Evolutionary conservation across 2,888 invertebrate species (phyloP), one percentile per base, ranked within the genome.

Genomic region (Limnephilus marmoratus): DNA sequence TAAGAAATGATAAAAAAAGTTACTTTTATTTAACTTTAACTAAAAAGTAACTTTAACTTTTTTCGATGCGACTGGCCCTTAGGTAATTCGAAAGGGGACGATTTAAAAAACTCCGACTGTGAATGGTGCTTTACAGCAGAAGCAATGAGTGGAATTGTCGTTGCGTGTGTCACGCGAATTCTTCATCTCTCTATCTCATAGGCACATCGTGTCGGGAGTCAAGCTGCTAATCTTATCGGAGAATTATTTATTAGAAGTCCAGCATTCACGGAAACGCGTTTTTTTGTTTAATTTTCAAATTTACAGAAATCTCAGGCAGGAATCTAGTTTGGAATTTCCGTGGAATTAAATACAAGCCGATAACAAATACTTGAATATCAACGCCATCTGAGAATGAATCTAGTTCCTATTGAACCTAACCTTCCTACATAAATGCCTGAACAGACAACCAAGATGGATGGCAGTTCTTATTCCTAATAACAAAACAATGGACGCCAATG

Each of bases 81-180:
- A 24, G 2, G 24, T n/a, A n/a, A 68, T 68, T 24, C 18, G 9
- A 9, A n/a, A 9, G 9, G 24, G 24, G 24, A 68, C 24, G 9
- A 68, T n/a, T 68, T 24, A 68, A 68, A 68, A 68, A 24, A 68
- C 68, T 9, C 24, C 24, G 24, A n/a, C 7, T 68, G n/a, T 68
- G 68, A 68, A 68, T 68, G 68, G 24, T 24, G 68, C 68, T 68
- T 68, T 5, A 24, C 24, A 24, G n/a, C 24, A 68, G 24, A 68
- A 24, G 68, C 68, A 68, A 68, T 68, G 34, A 31, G 82, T 82
- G 4, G 82, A 82, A 31, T 82, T 29, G 82, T 68, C 82, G 31
- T 82, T 82, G 82, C 82, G 82, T 82, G 82, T 34, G 31, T 34
- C 82, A 82, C 82, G 82, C 82, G 82, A 82, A 82, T 82, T 82